These are phyloP conservation scores for Seriola quinqueradiata DNA, from an alignment of 2,113 vertebrate species.

Conservation along the genomic window DNA sequence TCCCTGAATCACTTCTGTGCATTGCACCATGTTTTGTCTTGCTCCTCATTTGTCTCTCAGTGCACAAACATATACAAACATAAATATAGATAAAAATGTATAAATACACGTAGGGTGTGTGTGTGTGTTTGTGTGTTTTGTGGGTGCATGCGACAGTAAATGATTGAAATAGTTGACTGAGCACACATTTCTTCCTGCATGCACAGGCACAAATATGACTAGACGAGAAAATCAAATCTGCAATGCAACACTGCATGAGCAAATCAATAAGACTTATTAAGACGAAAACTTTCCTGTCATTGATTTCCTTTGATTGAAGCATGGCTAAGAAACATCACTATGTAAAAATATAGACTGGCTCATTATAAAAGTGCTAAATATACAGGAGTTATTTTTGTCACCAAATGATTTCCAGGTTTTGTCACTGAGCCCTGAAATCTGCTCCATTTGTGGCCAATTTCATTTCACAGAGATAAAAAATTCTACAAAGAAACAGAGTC, in stretches of 20 bases:
- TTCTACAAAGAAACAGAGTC: not conserved
- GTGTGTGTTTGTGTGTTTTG: conserved; percentile 13
- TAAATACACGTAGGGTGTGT: conserved; percentile 7
- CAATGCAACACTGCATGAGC: conserved; percentile 40
- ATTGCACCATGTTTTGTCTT: conserved; percentile 68
- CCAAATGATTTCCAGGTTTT: conserved; percentile 20
- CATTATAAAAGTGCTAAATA: not conserved
- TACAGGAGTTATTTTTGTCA: conserved; percentile 2
- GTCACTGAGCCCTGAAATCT: conserved; percentile 1
- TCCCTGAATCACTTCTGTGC: conserved; percentile 50
- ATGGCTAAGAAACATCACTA: conserved; percentile 29
- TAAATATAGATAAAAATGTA: not conserved
- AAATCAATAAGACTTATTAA: conserved; percentile 45
- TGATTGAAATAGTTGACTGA: conserved; percentile 25
- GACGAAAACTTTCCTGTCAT: conserved; percentile 14
- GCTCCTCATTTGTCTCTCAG: conserved; percentile 59
- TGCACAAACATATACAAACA: not conserved
- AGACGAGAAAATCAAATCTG: conserved; percentile 35
- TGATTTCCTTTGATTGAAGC: conserved; percentile 51
- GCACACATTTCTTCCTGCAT: conserved; percentile 59
- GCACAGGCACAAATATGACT: conserved; percentile 44
- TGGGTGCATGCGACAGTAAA: conserved; percentile 14
- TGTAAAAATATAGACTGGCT: conserved; percentile 13
- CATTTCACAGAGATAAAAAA: conserved; percentile 10
- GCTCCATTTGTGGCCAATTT: conserved; percentile 9